Conservation (phyloP, 2,888 invertebrate species). For the Notodonta dromedarius region DNA sequence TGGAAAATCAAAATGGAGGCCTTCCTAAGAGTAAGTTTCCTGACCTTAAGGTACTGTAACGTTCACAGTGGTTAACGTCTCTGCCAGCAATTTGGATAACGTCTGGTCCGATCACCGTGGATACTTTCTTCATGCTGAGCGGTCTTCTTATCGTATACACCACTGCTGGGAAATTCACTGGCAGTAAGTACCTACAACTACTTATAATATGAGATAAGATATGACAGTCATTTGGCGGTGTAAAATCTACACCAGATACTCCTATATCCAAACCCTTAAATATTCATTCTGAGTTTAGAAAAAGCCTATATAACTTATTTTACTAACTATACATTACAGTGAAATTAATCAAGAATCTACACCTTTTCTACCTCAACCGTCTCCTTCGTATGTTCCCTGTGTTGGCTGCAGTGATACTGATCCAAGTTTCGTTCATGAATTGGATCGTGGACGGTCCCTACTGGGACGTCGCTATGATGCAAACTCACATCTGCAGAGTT, state of each 20-base stretch:
- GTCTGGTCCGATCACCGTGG: conserved; percentile 81
- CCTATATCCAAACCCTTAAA: too few relatives aligned
- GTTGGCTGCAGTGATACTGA: conserved; percentile 53
- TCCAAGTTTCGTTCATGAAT: conserved; percentile 59
- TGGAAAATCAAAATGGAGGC: too few relatives aligned
- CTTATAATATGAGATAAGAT: too few relatives aligned
- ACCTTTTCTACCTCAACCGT: conserved; percentile 66
- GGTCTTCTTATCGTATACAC: conserved; percentile 68
- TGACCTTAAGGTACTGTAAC: background rate
- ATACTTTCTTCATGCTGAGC: conserved; percentile 84
- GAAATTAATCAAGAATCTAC: conserved; percentile 56
- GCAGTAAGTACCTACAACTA: conserved; percentile 49
- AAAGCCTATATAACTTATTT: too few relatives aligned
- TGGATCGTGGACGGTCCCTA: conserved; percentile 60
- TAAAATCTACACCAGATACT: too few relatives aligned
- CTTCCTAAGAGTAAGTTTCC: background rate
- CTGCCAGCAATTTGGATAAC: conserved; percentile 64
- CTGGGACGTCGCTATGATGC: conserved; percentile 40
- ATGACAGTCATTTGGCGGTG: too few relatives aligned
- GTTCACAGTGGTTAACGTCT: conserved; percentile 63
- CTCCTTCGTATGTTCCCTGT: conserved; percentile 65
- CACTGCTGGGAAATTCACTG: conserved; percentile 57
- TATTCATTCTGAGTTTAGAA: too few relatives aligned
- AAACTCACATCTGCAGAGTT: conserved; percentile 51
- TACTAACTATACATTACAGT: conserved; percentile 44